Conservation (phyloP, 2,888 invertebrate genomes). For the Protonemura montana region DNA sequence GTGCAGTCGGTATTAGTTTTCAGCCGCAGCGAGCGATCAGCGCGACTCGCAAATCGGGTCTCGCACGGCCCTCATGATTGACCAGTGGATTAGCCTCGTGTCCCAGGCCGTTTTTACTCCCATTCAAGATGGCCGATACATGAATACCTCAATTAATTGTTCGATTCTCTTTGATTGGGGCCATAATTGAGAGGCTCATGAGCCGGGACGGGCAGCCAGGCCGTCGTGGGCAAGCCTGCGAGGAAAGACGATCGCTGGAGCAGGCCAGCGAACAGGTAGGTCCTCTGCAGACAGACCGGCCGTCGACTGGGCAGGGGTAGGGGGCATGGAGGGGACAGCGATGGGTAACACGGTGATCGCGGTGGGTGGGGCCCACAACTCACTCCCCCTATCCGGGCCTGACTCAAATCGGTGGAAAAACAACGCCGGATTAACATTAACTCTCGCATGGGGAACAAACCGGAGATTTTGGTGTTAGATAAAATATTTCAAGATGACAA, state of each 20-base stretch:
- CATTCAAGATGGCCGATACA: conserved; percentile 2
- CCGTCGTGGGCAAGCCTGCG: background rate
- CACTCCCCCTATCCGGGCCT: conserved; percentile 38
- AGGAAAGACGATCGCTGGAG: background rate
- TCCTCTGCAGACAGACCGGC: background rate
- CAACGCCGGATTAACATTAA: conserved; percentile 15
- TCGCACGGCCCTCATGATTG: background rate
- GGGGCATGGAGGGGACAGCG: conserved; percentile 30
- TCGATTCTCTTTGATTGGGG: conserved; percentile 19
- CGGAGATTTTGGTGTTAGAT: background rate
- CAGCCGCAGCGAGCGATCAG: no score
- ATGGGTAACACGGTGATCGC: conserved; percentile 47
- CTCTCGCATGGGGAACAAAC: background rate
- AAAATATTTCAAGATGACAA: background rate
- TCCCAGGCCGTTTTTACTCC: background rate
- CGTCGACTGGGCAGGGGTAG: background rate
- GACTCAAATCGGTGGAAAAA: conserved; percentile 1
- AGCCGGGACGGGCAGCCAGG: background rate
- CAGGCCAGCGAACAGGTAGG: conserved; percentile 5
- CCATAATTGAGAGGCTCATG: background rate
- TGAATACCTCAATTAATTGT: conserved; percentile 13
- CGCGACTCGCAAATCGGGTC: no score
- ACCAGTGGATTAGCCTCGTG: background rate
- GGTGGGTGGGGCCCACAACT: conserved; percentile 46
- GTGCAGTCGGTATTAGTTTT: background rate